Percentiles rank a stretch among this genome's conserved stretches.
Conservation (phyloP, 2,113 vertebrate species). For the Galemys pyrenaicus region DNA sequence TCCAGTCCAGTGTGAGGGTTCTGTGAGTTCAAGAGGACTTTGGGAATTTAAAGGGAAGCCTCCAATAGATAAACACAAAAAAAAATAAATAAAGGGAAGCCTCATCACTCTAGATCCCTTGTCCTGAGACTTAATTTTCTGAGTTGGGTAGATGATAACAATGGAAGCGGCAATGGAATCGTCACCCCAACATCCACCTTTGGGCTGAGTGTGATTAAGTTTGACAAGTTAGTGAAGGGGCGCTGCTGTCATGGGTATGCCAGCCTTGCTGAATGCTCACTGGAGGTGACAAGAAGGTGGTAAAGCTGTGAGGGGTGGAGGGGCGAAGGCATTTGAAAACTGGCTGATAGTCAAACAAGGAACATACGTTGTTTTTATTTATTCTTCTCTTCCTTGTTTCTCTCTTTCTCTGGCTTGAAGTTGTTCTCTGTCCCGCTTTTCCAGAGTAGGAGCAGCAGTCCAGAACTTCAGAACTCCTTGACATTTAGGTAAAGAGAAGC, state of each 20-base stretch:
- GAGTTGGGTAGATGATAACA: background rate
- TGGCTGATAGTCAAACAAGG: background rate
- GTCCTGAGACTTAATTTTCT: background rate
- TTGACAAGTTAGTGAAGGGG: constrained; percentile 6
- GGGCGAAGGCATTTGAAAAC: background rate
- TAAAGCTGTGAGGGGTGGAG: background rate
- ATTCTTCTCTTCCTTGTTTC: background rate
- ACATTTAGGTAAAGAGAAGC: background rate
- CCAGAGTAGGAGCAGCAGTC: background rate
- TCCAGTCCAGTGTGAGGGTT: background rate
- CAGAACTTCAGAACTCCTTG: background rate
- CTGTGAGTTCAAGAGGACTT: background rate
- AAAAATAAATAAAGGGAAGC: background rate
- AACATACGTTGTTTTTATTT: background rate
- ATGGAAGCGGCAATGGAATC: background rate
- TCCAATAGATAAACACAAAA: no score
- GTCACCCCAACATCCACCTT: background rate
- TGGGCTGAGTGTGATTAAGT: background rate
- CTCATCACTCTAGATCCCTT: background rate
- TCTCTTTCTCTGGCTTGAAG: background rate
- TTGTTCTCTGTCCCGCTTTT: background rate
- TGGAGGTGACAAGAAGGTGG: background rate
- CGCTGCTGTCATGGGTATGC: background rate
- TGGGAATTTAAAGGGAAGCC: background rate
- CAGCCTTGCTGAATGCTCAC: background rate